Percentiles rank a stretch among this genome's conserved stretches.
Evolutionary conservation across 2,113 vertebrate genomes (phyloP).

Genomic region (Pleuronectes platessa): DNA sequence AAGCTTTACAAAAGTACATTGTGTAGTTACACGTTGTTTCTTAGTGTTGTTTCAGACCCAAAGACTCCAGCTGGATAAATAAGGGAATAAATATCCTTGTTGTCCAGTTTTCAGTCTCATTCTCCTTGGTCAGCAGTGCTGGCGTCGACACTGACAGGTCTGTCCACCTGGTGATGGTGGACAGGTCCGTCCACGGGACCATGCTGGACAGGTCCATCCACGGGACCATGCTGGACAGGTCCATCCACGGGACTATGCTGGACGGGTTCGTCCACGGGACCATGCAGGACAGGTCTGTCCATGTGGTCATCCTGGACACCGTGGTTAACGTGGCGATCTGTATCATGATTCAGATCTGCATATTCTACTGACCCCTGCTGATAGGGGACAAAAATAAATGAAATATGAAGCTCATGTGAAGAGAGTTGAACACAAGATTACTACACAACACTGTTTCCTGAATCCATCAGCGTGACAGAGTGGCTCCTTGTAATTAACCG

Average conservation of each 20-base stretch:
- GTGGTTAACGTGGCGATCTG: conserved; percentile 18
- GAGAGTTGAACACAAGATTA: neutral
- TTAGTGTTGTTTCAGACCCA: neutral
- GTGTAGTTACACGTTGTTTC: conserved; percentile 1
- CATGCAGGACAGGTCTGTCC: neutral
- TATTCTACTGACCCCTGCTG: conserved; percentile 75
- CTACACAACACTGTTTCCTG: neutral
- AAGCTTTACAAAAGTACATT: conserved; percentile 20
- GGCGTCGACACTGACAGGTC: conserved; percentile 4
- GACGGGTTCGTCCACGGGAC: neutral
- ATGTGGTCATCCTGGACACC: conserved; percentile 27
- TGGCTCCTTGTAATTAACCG: no score
- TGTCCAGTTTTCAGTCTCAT: conserved; percentile 9
- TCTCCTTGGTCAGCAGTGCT: neutral
- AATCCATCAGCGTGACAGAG: neutral
- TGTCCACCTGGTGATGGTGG: conserved; percentile 16
- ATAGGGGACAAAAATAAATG: neutral
- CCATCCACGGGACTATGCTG: conserved; percentile 22
- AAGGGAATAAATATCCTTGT: conserved; percentile 51
- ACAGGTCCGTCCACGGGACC: neutral
- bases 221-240: no score
- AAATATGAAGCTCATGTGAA: neutral
- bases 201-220: neutral
- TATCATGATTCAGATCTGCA: conserved; percentile 73
- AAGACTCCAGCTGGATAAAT: conserved; percentile 41